These are phyloP conservation scores for Otis tarda DNA, from an alignment of 2,113 vertebrate species.

Conservation along the genomic window DNA sequence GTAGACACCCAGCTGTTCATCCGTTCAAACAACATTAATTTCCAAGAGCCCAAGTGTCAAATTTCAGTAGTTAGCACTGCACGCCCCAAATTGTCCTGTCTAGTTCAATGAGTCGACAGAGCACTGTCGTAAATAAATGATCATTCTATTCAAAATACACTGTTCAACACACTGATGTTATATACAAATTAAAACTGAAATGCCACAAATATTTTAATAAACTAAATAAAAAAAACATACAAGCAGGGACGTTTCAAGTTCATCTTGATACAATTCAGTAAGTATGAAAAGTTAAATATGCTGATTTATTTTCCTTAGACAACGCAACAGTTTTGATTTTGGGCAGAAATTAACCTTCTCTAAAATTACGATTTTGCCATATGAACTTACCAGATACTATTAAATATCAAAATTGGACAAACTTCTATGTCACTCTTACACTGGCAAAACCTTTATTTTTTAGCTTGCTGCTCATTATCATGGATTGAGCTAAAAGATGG, in stretches of 20 bases:
- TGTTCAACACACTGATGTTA: background rate
- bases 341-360: background rate
- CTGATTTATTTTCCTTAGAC: background rate
- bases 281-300: background rate
- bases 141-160: background rate
- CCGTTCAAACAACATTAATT: background rate
- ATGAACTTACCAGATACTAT: background rate
- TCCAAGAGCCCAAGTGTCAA: background rate
- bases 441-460: background rate
- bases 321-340: background rate
- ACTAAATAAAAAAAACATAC: background rate
- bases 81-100: background rate
- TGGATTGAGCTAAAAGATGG: background rate
- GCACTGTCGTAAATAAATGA: background rate
- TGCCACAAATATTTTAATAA: background rate
- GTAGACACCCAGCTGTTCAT: background rate
- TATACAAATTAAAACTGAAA: background rate
- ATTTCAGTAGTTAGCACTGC: background rate
- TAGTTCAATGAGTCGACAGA: background rate
- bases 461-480: background rate
- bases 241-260: background rate
- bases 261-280: background rate
- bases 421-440: background rate
- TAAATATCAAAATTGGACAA: background rate
- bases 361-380: background rate